A percentile compares a stretch with the other conserved stretches of the same genome.
These are phyloP conservation scores for Pholis gunnellus DNA, from an alignment of 2,113 vertebrate genomes.

Conservation along the genomic window DNA sequence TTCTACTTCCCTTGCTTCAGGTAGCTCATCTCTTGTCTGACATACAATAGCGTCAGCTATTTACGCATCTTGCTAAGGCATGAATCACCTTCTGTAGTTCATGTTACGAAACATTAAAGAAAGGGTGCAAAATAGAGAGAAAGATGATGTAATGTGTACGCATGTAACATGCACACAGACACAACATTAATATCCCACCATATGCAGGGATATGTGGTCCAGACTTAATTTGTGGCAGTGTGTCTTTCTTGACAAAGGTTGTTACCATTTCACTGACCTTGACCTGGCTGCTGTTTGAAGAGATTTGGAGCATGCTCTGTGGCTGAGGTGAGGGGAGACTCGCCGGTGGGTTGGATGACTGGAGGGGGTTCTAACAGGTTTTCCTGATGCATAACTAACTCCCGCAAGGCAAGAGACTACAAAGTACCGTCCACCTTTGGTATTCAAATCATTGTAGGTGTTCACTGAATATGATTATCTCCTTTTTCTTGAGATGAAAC, in stretches of 20 bases:
- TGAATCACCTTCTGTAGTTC: slow-evolving; percentile 14
- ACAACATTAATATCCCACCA: neutral
- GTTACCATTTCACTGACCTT: slow-evolving; percentile 59
- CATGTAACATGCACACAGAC: neutral
- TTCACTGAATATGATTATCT: slow-evolving; percentile 42
- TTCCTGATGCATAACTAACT: slow-evolving; percentile 51
- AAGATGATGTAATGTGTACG: neutral
- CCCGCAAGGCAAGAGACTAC: slow-evolving; percentile 10
- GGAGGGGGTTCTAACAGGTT: slow-evolving; percentile 37
- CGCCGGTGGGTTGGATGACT: slow-evolving; percentile 11
- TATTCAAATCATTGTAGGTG: slow-evolving; percentile 32
- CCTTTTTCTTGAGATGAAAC: neutral
- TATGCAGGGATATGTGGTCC: slow-evolving; percentile 16
- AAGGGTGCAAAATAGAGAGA: neutral
- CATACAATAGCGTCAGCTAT: slow-evolving; percentile 8
- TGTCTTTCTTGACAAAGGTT: slow-evolving; percentile 19
- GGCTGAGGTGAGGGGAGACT: slow-evolving; percentile 34
- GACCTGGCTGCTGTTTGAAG: slow-evolving; percentile 63
- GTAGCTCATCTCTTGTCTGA: slow-evolving; percentile 20
- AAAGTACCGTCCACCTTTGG: slow-evolving; percentile 6
- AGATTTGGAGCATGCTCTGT: slow-evolving; percentile 19
- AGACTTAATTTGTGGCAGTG: slow-evolving; percentile 9
- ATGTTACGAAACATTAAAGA: slow-evolving; percentile 5
- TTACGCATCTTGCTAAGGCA: neutral
- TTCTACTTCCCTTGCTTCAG: slow-evolving; percentile 14